These are phyloP conservation scores for Natator depressus DNA, from an alignment of 2,113 vertebrate genomes.

Conservation along the genomic window DNA sequence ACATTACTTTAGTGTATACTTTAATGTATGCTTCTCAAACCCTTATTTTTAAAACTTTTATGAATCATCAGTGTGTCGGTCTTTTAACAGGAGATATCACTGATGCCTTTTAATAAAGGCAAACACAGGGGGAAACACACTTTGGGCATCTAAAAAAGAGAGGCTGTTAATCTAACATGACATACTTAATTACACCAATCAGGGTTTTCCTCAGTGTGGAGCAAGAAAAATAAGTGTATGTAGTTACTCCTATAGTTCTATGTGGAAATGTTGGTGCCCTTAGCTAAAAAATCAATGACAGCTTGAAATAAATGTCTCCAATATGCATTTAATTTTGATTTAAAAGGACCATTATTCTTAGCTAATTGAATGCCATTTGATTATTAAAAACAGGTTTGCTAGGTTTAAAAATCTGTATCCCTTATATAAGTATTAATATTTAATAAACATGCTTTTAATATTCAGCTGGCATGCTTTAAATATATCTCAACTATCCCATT, in stretches of 20 bases:
- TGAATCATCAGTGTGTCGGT: slow-evolving; percentile 15
- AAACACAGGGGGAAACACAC: background rate
- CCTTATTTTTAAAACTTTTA: slow-evolving; percentile 6
- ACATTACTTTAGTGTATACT: background rate
- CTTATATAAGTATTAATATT: slow-evolving; percentile 37
- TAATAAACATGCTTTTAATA: slow-evolving; percentile 39
- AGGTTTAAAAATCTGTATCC: slow-evolving; percentile 26
- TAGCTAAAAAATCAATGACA: slow-evolving; percentile 24
- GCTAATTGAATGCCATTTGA: slow-evolving; percentile 38
- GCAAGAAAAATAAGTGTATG: slow-evolving; percentile 7
- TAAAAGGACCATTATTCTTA: slow-evolving; percentile 46
- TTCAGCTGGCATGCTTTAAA: background rate
- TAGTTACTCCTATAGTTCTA: slow-evolving; percentile 19
- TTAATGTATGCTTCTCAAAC: background rate
- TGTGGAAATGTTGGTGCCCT: slow-evolving; percentile 42
- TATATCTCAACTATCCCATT: background rate
- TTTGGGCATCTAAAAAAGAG: slow-evolving; percentile 28
- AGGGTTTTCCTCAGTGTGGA: background rate
- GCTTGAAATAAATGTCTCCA: slow-evolving; percentile 38
- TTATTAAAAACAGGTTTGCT: slow-evolving; percentile 52
- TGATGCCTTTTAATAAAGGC: slow-evolving; percentile 35
- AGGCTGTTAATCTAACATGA: slow-evolving; percentile 34
- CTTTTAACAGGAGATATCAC: background rate
- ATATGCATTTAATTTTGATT: slow-evolving; percentile 26
- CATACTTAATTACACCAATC: slow-evolving; percentile 21